Evolutionary conservation across 2,888 invertebrate species (phyloP), one percentile per base, ranked within the genome.

Genomic region (Drosophila buzzatii): DNA sequence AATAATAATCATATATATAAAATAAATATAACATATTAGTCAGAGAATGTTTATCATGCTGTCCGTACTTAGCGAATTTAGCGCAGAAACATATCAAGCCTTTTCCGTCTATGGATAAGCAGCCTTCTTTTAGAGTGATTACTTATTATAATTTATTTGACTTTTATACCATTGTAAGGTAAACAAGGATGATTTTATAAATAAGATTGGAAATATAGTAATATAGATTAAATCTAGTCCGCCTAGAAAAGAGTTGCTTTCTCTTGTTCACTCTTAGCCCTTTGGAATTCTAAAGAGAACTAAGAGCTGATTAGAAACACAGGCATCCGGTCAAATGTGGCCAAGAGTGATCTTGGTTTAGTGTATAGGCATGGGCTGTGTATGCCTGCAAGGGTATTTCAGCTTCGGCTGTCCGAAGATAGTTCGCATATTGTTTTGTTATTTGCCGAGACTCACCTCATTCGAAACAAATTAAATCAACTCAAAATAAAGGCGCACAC

Each of bases 371-470:
- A 35, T 23, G 7, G 56, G 16, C 7, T 20, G 23, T 20, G 23
- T 20, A 23, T 23, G 57, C 45, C 57, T 58, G 57, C 57, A 58
- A 23, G 57, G 57, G 57, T 58, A 58, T 45, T 23, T 12, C 1
- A 23, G 23, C 57, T 58, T 58, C 45, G 57, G 57, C 35, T 8
- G 10, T 1, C 45, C 58, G 58, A 58, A 35, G 45, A 58, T 47
- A 18, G 18, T 23, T 59, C 35, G 42, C 37, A 14, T 14, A 18
- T 51, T 33, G 49, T 64, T 51, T 42, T 45, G 44, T 51, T 56
- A 39, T 39, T 64, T 49, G 23, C 61, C 14, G 23, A 20, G 27
- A 47, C 12, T 64, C 65, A 73, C 56, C 53, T 64, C 70, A 63
- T 49, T 18, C 52, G 39, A 61, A 60, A 42, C 63, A 55, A 62